A percentile compares a stretch with the other conserved stretches of the same genome.
phyloP scores from a whole-genome alignment of 2,113 vertebrate genomes.

The Gopherus evgoodei region DNA sequence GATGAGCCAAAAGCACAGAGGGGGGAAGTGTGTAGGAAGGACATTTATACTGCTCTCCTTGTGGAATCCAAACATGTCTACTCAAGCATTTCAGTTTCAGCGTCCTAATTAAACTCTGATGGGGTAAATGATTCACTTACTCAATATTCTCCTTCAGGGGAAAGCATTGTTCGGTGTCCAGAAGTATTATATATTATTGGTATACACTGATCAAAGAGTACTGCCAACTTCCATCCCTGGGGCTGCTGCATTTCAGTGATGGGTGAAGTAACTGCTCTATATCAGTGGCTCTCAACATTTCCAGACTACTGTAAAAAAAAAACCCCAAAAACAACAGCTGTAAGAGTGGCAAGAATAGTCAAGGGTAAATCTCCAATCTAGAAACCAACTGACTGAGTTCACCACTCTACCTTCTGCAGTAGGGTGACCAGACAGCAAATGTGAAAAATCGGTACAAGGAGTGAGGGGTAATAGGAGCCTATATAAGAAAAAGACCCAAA shows the following conservation, averaged over 20 bases:
- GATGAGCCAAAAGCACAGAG: too few relatives aligned
- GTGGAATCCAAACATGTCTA: not conserved
- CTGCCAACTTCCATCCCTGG: not conserved
- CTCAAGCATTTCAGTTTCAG: not conserved
- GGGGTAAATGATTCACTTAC: not conserved
- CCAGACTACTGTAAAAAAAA: too few relatives aligned
- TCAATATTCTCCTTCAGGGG: not conserved
- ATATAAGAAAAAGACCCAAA: too few relatives aligned
- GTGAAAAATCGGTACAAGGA: too few relatives aligned
- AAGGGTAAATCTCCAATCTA: not conserved
- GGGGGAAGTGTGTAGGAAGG: not conserved
- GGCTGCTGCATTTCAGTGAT: not conserved
- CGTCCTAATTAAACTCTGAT: not conserved
- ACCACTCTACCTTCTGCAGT: not conserved
- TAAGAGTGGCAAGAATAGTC: not conserved
- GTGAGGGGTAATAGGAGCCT: too few relatives aligned
- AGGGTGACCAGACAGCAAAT: too few relatives aligned
- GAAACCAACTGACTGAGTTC: not conserved
- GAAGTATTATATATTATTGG: not conserved
- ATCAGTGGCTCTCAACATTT: not conserved
- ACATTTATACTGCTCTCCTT: not conserved
- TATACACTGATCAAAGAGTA: not conserved
- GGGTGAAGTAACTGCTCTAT: not conserved
- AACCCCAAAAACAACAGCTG: too few relatives aligned
- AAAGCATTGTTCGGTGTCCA: not conserved